Conservation (phyloP, 2,797 vertebrate genomes). For the Mormyrus proboscirostris region DNA sequence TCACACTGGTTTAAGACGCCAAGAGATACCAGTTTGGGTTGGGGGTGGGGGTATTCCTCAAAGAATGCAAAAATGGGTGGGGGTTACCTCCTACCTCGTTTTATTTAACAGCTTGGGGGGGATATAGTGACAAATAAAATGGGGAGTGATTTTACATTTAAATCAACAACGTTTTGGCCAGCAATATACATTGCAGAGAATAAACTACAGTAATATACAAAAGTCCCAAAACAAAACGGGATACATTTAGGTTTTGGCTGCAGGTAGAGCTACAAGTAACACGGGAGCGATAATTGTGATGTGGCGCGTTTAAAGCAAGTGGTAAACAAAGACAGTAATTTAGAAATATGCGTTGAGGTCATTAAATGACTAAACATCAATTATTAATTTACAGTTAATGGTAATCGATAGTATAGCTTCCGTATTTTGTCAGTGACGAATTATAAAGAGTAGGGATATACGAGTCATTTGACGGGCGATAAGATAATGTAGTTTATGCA, state of each 20-base stretch:
- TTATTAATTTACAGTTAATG: slow-evolving; percentile 6
- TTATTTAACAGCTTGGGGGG: not conserved
- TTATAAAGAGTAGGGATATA: not conserved
- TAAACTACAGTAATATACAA: slow-evolving; percentile 50
- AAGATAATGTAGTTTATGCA: not conserved
- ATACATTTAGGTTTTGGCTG: not conserved
- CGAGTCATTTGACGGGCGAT: not conserved
- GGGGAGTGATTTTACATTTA: slow-evolving; percentile 41
- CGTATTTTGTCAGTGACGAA: not conserved
- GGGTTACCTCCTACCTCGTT: not conserved
- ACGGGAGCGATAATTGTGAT: not conserved
- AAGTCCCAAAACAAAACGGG: not conserved
- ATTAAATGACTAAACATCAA: not conserved
- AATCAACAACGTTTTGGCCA: slow-evolving; percentile 52
- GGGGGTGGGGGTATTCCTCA: not conserved
- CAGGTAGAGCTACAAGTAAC: not conserved
- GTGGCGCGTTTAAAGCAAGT: not conserved
- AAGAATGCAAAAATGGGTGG: not conserved
- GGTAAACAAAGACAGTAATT: not conserved
- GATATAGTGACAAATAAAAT: slow-evolving; percentile 20
- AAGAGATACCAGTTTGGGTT: slow-evolving; percentile 12
- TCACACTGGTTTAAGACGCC: slow-evolving; percentile 14
- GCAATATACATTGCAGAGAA: slow-evolving; percentile 51
- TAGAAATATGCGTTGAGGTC: not conserved
- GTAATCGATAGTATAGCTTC: not conserved